A percentile compares a stretch with the other conserved stretches of the same genome.
These are phyloP conservation scores for Oryzias curvinotus DNA, from an alignment of 2,113 vertebrate genomes.

Conservation along the genomic window DNA sequence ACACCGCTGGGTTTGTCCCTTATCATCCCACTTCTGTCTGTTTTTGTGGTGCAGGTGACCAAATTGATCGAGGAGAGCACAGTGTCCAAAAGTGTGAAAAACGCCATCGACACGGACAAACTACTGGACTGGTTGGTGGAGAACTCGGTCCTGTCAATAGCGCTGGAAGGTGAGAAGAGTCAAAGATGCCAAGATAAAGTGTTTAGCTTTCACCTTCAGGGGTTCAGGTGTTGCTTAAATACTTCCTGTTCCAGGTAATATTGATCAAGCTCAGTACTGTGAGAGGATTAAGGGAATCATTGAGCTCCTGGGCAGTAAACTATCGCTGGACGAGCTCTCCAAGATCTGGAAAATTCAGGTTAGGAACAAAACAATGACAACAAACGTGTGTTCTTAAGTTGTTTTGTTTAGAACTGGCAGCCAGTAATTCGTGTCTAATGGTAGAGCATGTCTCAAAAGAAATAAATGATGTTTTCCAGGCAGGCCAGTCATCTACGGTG, in stretches of 20 bases:
- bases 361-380: conserved; percentile 37
- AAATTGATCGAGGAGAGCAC: conserved; percentile 99
- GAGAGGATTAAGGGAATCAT: conserved; percentile 99
- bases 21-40: background rate
- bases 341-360: conserved; percentile 99
- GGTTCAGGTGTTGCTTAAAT: background rate
- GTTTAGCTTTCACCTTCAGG: background rate
- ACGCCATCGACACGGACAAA: conserved; percentile 95
- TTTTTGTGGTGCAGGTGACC: conserved; percentile 83
- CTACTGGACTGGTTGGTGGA: conserved; percentile 97
- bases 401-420: background rate
- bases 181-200: background rate
- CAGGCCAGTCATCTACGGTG: conserved; percentile 96
- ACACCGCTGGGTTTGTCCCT: background rate
- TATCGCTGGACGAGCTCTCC: conserved; percentile 95
- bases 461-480: conserved; percentile 71
- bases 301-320: conserved; percentile 96
- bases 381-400: background rate
- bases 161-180: conserved; percentile 89
- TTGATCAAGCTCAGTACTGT: conserved; percentile 98
- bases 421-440: background rate
- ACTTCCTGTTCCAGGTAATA: conserved; percentile 83
- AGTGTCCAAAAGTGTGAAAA: conserved; percentile 96
- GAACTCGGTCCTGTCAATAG: conserved; percentile 97
- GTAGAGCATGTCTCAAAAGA: background rate